phyloP scores from a whole-genome alignment of 37 sponge, comb jelly and placozoan species.

The Tethya wilhelma region DNA sequence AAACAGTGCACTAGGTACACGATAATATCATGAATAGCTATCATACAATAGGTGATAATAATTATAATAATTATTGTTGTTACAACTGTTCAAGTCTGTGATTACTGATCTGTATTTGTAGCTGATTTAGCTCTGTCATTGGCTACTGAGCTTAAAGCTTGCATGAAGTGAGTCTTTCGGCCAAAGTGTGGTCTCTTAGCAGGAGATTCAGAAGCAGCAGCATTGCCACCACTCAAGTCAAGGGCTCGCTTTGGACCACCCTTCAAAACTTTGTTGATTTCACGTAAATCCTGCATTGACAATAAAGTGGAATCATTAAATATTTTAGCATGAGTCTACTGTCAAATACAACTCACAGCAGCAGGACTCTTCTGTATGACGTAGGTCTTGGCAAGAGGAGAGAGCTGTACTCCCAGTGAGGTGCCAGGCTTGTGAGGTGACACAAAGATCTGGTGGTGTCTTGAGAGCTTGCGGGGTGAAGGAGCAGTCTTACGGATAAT shows the following conservation, averaged over 20 bases:
- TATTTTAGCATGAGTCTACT: neutral
- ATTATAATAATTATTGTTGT: too few species aligned
- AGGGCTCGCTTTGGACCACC: slow-evolving; percentile 27
- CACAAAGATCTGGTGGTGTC: slow-evolving; percentile 69
- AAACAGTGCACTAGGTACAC: too few species aligned
- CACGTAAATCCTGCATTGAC: slow-evolving; percentile 37
- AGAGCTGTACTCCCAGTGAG: neutral
- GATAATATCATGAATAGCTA: too few species aligned
- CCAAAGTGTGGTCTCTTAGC: too few species aligned
- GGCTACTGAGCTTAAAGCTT: slow-evolving; percentile 39
- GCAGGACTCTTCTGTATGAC: slow-evolving; percentile 58
- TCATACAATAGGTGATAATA: too few species aligned
- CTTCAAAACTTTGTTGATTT: slow-evolving; percentile 27
- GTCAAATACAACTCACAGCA: slow-evolving; percentile 18
- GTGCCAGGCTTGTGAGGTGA: slow-evolving; percentile 64
- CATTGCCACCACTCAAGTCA: too few species aligned
- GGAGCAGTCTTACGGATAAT: slow-evolving; percentile 41
- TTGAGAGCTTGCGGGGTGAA: slow-evolving; percentile 71
- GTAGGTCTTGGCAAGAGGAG: slow-evolving; percentile 52
- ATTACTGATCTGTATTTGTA: neutral
- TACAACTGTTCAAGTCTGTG: too few species aligned
- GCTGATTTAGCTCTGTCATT: slow-evolving; percentile 36
- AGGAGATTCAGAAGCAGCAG: too few species aligned
- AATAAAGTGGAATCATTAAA: neutral
- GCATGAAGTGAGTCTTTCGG: slow-evolving; percentile 29